A percentile compares a stretch with the other conserved stretches of the same genome.
Evolutionary conservation across 2,888 invertebrate species (phyloP).

Genomic region (Melanchra persicariae): DNA sequence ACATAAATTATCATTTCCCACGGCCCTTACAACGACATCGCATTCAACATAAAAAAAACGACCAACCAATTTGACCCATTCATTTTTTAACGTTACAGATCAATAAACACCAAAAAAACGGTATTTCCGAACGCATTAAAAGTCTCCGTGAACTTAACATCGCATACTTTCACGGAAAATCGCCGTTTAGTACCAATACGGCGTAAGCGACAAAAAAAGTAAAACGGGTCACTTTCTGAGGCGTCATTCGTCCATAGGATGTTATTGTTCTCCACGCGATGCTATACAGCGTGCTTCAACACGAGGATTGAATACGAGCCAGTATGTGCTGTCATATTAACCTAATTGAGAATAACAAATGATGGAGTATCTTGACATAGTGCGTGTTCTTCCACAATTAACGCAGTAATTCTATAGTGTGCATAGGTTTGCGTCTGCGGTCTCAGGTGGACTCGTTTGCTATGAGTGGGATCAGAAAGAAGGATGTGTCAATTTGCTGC

Average conservation of each 20-base stretch:
- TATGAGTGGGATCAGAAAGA: conserved; percentile 2
- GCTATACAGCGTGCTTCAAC: conserved; percentile 52
- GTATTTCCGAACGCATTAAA: conserved; percentile 59
- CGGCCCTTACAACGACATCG: conserved; percentile 58
- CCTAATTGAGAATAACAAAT: conserved; percentile 51
- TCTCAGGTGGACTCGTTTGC: conserved; percentile 11
- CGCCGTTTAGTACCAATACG: conserved; percentile 53
- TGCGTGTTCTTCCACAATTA: conserved; percentile 42
- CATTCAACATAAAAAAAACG: conserved; percentile 49
- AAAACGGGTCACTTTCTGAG: conserved; percentile 74
- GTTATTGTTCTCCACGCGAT: conserved; percentile 65
- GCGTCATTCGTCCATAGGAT: conserved; percentile 63
- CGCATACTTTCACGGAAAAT: conserved; percentile 77
- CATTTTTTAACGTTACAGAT: conserved; percentile 34
- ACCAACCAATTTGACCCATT: conserved; percentile 46
- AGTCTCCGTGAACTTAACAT: conserved; percentile 55
- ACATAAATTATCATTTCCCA: conserved; percentile 57
- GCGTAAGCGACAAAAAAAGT: conserved; percentile 62
- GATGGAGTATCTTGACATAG: conserved; percentile 22
- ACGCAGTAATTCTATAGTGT: conserved; percentile 17
- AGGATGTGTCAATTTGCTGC: conserved; percentile 35
- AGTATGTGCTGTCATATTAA: conserved; percentile 58
- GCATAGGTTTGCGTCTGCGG: conserved; percentile 13
- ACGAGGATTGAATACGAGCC: conserved; percentile 46
- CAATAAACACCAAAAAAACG: conserved; percentile 48